Conservation (phyloP, 2,888 invertebrate genomes). For the Scaptomyza cyrtandrae region DNA sequence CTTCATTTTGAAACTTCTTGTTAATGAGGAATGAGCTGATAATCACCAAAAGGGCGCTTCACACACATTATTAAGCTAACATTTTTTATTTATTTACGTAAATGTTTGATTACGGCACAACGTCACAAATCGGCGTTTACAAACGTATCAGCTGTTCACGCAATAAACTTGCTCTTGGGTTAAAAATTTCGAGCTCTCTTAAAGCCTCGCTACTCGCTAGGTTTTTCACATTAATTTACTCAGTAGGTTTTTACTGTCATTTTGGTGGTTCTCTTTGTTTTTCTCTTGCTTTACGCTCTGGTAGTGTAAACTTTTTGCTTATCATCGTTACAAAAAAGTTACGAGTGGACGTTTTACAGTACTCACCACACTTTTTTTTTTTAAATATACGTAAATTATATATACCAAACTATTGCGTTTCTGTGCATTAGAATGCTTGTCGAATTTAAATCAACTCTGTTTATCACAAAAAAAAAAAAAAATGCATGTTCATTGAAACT, state of each 20-base stretch:
- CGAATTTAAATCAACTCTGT: background rate
- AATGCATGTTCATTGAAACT: background rate
- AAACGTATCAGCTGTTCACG: conserved; percentile 44
- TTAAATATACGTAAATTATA: no score
- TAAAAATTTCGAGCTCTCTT: conserved; percentile 12
- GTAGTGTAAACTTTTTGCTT: conserved; percentile 25
- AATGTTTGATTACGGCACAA: conserved; percentile 7
- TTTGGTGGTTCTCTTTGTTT: conserved; percentile 5
- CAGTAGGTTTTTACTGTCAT: conserved; percentile 11
- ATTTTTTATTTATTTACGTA: conserved; percentile 1
- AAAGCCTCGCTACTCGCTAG: background rate
- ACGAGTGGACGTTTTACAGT: conserved; percentile 27
- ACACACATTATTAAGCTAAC: background rate
- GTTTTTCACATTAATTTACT: background rate
- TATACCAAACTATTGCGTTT: background rate
- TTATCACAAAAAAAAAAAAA: no score
- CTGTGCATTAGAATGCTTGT: background rate
- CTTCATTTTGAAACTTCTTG: background rate
- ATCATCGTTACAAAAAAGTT: conserved; percentile 48
- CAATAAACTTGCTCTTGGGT: conserved; percentile 26
- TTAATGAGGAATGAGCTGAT: background rate
- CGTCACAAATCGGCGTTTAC: conserved; percentile 40
- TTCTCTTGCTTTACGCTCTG: conserved; percentile 5
- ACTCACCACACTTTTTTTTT: background rate
- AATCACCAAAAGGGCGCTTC: background rate